These are phyloP conservation scores for Siderastrea siderea DNA, from an alignment of 92 coral and sea anemone genomes.

Conservation along the genomic window DNA sequence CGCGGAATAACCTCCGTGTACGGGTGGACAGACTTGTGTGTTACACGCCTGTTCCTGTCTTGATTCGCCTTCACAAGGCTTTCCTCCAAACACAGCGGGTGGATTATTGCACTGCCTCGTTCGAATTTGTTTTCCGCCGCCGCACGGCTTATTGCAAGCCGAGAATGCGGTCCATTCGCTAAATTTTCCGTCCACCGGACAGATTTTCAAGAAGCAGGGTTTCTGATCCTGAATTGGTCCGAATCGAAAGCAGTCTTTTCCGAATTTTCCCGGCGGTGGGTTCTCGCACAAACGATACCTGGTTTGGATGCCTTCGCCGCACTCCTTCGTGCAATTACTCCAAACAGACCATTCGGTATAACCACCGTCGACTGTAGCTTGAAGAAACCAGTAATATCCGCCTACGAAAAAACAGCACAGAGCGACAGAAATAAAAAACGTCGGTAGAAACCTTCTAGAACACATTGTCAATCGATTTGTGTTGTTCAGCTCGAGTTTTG, in stretches of 20 bases:
- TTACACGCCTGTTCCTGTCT: slow-evolving; percentile 21
- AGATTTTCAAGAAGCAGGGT: slow-evolving; percentile 52
- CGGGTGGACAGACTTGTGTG: background rate
- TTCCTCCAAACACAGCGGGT: slow-evolving; percentile 58
- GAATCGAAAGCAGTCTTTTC: slow-evolving; percentile 58
- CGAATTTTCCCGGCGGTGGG: slow-evolving; percentile 70
- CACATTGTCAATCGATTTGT: slow-evolving; percentile 16
- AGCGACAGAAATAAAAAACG: slow-evolving; percentile 9
- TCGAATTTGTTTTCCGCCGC: slow-evolving; percentile 38
- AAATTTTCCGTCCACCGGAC: slow-evolving; percentile 49
- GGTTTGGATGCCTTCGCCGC: slow-evolving; percentile 74
- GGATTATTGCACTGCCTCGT: slow-evolving; percentile 46
- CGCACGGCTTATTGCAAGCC: slow-evolving; percentile 31
- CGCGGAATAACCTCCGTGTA: slow-evolving; percentile 36
- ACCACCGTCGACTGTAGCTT: slow-evolving; percentile 27
- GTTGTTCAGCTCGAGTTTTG: slow-evolving; percentile 1
- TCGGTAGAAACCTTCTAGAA: slow-evolving; percentile 22
- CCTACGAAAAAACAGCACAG: slow-evolving; percentile 6
- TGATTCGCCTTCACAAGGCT: slow-evolving; percentile 32
- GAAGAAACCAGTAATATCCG: slow-evolving; percentile 15
- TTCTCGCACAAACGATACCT: slow-evolving; percentile 61
- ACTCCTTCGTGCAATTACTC: slow-evolving; percentile 65
- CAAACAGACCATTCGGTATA: slow-evolving; percentile 72
- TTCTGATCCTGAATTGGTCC: slow-evolving; percentile 10
- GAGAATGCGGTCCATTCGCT: slow-evolving; percentile 27